Conservation (phyloP, 2,797 vertebrate genomes). For the Discoglossus pictus region DNA sequence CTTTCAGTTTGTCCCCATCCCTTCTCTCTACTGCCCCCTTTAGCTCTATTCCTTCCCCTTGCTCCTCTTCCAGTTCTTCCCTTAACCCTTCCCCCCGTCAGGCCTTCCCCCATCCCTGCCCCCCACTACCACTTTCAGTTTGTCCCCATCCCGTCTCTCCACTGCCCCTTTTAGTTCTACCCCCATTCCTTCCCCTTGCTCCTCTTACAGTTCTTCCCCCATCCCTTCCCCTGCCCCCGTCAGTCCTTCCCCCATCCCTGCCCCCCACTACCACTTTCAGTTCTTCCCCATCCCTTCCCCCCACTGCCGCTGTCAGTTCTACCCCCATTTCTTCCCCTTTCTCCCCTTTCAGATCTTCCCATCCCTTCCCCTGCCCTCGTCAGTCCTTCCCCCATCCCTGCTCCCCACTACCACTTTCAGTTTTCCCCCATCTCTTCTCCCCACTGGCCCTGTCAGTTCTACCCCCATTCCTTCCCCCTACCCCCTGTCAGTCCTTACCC, state of each 20-base stretch:
- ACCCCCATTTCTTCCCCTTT: too few species aligned
- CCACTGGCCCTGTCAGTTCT: conserved; percentile 28
- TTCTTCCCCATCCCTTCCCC: conserved; percentile 40
- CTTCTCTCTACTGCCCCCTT: conserved; percentile 50
- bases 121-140: too few species aligned
- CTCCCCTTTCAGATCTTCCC: conserved; percentile 64
- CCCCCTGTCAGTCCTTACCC: conserved; percentile 50
- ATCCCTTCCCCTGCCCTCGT: conserved; percentile 40
- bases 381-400: background rate
- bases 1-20: too few species aligned
- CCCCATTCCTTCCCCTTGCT: too few species aligned
- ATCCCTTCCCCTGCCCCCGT: conserved; percentile 56
- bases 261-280: too few species aligned
- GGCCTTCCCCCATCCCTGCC: too few species aligned
- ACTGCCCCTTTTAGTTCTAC: too few species aligned
- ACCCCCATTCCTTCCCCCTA: conserved; percentile 78
- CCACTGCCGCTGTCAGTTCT: too few species aligned
- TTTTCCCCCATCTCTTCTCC: conserved; percentile 2
- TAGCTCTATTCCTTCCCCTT: background rate
- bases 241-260: too few species aligned
- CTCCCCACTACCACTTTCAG: background rate
- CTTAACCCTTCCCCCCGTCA: conserved; percentile 54
- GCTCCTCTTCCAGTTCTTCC: background rate
- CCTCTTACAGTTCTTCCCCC: conserved; percentile 65
- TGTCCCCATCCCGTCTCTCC: conserved; percentile 36